A percentile compares a stretch with the other conserved stretches of the same genome.
Evolutionary conservation across 2,113 vertebrate species (phyloP).

Genomic region (Gopherus evgoodei): DNA sequence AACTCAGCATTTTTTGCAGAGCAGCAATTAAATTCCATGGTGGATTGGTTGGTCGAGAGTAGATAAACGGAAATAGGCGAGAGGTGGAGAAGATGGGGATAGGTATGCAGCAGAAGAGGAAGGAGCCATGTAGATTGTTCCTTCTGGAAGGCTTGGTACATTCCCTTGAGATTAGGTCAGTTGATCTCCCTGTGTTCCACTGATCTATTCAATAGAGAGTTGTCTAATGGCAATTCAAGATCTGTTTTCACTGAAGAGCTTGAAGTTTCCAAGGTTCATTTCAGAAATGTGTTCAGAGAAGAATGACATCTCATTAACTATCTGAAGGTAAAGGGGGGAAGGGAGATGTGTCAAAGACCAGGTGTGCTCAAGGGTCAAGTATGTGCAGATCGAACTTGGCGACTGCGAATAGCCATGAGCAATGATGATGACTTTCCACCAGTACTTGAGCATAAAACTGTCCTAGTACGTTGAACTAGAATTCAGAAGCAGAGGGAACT

Average conservation of each 20-base stretch:
- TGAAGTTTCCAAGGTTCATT: neutral
- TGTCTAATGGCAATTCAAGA: neutral
- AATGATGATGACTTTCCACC: rapidly evolving
- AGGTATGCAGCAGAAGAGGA: neutral
- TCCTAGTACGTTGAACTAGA: neutral
- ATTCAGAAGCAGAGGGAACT: neutral
- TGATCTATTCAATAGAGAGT: neutral
- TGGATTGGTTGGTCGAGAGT: too few relatives aligned
- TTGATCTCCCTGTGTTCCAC: neutral
- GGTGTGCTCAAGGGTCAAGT: neutral
- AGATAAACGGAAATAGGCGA: rapidly evolving
- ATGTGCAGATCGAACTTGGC: neutral
- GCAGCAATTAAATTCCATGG: neutral
- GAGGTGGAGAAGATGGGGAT: neutral
- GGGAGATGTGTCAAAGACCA: neutral
- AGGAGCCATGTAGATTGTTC: neutral
- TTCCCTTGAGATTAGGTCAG: neutral
- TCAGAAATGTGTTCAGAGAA: neutral
- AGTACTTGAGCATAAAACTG: neutral
- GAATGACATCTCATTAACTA: neutral
- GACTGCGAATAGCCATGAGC: neutral
- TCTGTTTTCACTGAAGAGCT: rapidly evolving
- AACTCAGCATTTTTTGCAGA: neutral
- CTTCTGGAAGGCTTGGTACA: neutral
- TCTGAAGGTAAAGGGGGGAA: neutral